Conservation (phyloP, 2,113 vertebrate genomes). For the Orcinus orca region DNA sequence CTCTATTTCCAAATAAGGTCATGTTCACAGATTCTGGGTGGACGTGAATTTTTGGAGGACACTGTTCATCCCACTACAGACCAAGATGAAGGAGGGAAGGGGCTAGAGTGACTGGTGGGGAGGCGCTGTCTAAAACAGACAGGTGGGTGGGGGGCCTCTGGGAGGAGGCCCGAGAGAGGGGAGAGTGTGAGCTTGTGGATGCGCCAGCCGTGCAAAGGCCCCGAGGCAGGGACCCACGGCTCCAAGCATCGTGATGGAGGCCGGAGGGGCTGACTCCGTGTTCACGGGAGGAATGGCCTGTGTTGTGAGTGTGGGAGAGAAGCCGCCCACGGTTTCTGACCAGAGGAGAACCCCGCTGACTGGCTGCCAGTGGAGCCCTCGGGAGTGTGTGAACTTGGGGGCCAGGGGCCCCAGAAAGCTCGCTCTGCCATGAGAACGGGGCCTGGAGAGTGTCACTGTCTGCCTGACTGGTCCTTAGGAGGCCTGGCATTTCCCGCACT, state of each 20-base stretch:
- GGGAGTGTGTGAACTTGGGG: neutral
- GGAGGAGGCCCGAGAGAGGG: neutral
- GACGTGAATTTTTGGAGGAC: too few species aligned
- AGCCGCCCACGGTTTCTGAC: neutral
- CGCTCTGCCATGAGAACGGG: rapidly evolving
- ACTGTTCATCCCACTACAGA: neutral
- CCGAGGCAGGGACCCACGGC: neutral
- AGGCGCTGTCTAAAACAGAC: neutral
- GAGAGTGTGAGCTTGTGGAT: rapidly evolving
- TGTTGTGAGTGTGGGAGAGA: too few species aligned
- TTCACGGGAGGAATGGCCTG: neutral
- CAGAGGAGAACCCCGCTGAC: neutral
- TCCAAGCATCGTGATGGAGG: rapidly evolving
- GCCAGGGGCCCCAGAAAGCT: neutral
- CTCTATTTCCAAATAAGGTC: neutral
- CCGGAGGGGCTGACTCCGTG: neutral
- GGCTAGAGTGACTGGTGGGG: too few species aligned
- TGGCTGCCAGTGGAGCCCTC: neutral
- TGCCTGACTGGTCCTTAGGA: neutral
- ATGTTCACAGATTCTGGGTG: neutral
- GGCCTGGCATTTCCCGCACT: neutral
- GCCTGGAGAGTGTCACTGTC: rapidly evolving
- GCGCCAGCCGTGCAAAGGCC: neutral
- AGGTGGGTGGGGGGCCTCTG: too few species aligned
- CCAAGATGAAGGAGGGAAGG: too few species aligned